These are phyloP conservation scores for Agelaius tricolor DNA, from an alignment of 2,113 vertebrate species.

Conservation along the genomic window DNA sequence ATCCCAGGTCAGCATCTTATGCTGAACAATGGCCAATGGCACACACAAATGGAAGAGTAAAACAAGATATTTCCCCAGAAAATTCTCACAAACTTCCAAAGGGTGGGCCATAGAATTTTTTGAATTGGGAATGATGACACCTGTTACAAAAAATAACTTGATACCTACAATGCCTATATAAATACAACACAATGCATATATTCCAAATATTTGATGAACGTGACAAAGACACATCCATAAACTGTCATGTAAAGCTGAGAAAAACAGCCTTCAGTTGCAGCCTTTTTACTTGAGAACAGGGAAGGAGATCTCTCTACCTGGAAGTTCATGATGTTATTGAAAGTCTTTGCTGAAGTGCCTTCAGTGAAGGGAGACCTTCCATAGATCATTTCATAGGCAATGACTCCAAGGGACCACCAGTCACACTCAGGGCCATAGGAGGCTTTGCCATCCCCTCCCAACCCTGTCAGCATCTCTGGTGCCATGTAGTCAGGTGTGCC, in stretches of 20 bases:
- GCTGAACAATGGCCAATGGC: not conserved
- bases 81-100: not conserved
- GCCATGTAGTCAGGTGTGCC: slow-evolving; percentile 93
- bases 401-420: slow-evolving; percentile 96
- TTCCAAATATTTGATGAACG: not conserved
- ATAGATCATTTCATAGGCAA: slow-evolving; percentile 95
- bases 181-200: not conserved
- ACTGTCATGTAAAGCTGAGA: not conserved
- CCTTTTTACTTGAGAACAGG: not conserved
- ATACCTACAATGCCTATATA: not conserved
- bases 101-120: not conserved
- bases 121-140: not conserved
- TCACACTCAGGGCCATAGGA: slow-evolving; percentile 86
- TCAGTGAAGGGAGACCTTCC: slow-evolving; percentile 87
- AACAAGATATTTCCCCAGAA: not conserved
- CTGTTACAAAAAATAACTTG: not conserved
- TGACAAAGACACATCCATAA: not conserved
- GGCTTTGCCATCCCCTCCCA: slow-evolving; percentile 78
- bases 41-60: not conserved
- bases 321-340: slow-evolving; percentile 94
- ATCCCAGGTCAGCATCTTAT: not conserved
- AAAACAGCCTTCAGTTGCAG: not conserved
- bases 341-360: slow-evolving; percentile 86
- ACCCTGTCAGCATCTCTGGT: slow-evolving; percentile 84
- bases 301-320: slow-evolving; percentile 75